Base-by-base conservation (phyloP, 2,797 vertebrate species). In the Microctenopoma steveboyesi region DNA sequence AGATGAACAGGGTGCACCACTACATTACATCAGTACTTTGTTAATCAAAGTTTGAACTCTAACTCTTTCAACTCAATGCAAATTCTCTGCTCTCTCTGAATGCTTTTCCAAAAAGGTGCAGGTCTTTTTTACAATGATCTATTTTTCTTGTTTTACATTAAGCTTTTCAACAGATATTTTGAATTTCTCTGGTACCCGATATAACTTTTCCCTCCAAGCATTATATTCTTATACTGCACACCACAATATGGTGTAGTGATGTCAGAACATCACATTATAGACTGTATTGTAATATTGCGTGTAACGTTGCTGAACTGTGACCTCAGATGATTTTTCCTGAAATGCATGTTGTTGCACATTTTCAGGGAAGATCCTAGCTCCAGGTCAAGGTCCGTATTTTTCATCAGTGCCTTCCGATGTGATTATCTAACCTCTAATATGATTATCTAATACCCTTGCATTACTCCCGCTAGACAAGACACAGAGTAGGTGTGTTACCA, bases 381-480 rank as follows among this genome's bases (percentile, higher is more conserved):
- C 52, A 9, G 42, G 27, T 40, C 11, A n/a, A 47, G 0, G 28
- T 27, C 25, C 13, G 27, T 15, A 52, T 71, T 48, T 59, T 55
- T 43, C 2, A 53, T 68, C 59, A 18, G 39, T 54, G 61, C 13
- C 47, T 45, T 54, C 52, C 12, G 46, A 77, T 77, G 48, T 60
- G 61, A 73, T 83, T 67, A 58, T 76, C 51, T 52, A 64, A 78
- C 55, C 52, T 70, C 52, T 76, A 39, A 83, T 75, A 45, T 79
- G 13, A 63, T 83, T 50, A 77, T 73, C 68, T 65, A 74, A 76
- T 15, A 25, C 45, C 50, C 12, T 54, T 46, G 35, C 61, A 72
- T 84, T 66, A 68, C 60, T 74, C 39, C 57, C 54, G 73, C 54
- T 63, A 56, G 56, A 55, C 48, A 55, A 67, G 30, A 63, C 62